Evolutionary conservation across 2,888 invertebrate genomes (phyloP).

Genomic region (Aleiodes leptofemur): DNA sequence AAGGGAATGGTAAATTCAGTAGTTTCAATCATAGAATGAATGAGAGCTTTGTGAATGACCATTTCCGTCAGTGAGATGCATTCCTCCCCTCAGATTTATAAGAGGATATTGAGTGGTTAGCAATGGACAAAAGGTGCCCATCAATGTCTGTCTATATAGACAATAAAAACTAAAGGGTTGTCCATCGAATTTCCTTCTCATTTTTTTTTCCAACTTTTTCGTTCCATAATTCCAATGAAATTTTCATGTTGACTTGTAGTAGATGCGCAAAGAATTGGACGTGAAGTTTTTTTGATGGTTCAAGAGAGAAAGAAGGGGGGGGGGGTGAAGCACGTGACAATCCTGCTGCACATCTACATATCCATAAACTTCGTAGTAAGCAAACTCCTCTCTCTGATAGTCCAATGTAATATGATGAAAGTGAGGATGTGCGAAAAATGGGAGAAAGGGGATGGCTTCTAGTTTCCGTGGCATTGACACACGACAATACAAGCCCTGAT

Average conservation of each 20-base stretch:
- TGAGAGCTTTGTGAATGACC: slow-evolving; percentile 9
- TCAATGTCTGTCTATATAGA: slow-evolving; percentile 34
- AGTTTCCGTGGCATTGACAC: slow-evolving; percentile 74
- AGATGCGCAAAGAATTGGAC: slow-evolving; percentile 16
- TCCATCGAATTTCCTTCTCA: background rate
- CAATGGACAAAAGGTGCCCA: slow-evolving; percentile 13
- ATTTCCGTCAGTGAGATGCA: slow-evolving; percentile 13
- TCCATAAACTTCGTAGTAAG: slow-evolving; percentile 16
- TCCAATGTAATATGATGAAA: slow-evolving; percentile 22
- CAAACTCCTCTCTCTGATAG: background rate
- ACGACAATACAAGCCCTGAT: slow-evolving; percentile 72
- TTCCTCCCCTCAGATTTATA: too few relatives aligned
- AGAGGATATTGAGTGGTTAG: background rate
- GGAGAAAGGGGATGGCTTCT: slow-evolving; percentile 64
- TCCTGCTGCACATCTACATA: slow-evolving; percentile 18
- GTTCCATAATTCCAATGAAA: slow-evolving; percentile 7
- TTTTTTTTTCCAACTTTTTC: too few relatives aligned
- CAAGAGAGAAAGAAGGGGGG: background rate
- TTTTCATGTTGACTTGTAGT: slow-evolving; percentile 17
- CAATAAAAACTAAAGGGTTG: slow-evolving; percentile 29
- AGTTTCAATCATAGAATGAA: slow-evolving; percentile 11
- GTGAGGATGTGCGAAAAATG: slow-evolving; percentile 43
- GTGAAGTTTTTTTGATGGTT: slow-evolving; percentile 5
- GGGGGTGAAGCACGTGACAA: slow-evolving; percentile 24
- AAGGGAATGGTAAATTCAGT: background rate